phyloP scores from a whole-genome alignment of 2,113 vertebrate species.

The Nibea coibor region DNA sequence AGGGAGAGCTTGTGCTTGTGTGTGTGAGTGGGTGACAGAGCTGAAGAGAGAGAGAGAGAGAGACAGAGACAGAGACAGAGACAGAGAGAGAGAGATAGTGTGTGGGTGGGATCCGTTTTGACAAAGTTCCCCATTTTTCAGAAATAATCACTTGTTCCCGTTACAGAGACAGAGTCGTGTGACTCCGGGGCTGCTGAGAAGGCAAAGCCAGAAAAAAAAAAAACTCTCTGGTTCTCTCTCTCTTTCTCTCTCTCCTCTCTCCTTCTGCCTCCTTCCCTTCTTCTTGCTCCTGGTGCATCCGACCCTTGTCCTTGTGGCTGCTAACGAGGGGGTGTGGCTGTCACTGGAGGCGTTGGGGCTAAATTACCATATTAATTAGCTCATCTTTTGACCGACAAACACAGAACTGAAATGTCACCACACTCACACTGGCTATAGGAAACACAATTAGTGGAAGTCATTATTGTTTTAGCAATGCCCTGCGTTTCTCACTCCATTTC shows the following conservation, averaged over 20 bases:
- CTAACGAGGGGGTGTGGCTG: conserved; percentile 78
- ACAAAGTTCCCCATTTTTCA: conserved; percentile 81
- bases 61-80: conserved; percentile 36
- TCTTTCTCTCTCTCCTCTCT: conserved; percentile 17
- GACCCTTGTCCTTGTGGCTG: conserved; percentile 67
- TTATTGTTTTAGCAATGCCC: conserved; percentile 72
- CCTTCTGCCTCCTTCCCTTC: conserved; percentile 33
- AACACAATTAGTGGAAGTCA: conserved; percentile 82
- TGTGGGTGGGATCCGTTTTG: conserved; percentile 77
- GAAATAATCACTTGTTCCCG: conserved; percentile 79
- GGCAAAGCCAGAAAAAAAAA: conserved; percentile 54
- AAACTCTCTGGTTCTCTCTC: conserved; percentile 4
- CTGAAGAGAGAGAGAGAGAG: neutral
- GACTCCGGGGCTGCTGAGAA: conserved; percentile 68
- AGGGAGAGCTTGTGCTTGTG: conserved; percentile 7
- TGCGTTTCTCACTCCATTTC: conserved; percentile 63
- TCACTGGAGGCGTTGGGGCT: conserved; percentile 73
- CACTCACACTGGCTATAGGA: conserved; percentile 75
- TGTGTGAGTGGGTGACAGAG: conserved; percentile 15
- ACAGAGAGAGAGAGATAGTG: conserved; percentile 48
- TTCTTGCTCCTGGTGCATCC: conserved; percentile 42
- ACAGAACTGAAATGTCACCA: conserved; percentile 82
- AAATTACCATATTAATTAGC: conserved; percentile 85
- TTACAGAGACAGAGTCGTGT: conserved; percentile 66
- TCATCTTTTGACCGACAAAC: conserved; percentile 81